These are phyloP conservation scores for Eumacrocentrus americanus DNA, from an alignment of 2,888 invertebrate genomes.

Conservation along the genomic window DNA sequence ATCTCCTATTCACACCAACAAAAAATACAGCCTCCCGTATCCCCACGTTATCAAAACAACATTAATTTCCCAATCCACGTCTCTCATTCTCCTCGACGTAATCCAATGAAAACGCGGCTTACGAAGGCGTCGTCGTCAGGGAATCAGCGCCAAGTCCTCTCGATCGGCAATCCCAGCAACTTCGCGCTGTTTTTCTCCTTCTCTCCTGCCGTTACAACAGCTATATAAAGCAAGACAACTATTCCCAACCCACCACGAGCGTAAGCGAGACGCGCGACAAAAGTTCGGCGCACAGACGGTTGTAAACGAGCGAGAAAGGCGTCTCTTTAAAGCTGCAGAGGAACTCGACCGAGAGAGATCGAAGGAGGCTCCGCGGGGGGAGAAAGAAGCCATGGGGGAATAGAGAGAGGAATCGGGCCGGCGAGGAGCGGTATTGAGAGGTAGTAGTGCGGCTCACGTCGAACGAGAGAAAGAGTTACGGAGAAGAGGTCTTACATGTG, in stretches of 20 bases:
- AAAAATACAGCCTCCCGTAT: too few species aligned
- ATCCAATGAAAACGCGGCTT: neutral
- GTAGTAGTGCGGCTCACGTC: slow-evolving; percentile 13
- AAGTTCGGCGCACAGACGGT: too few species aligned
- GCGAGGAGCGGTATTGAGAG: slow-evolving; percentile 25
- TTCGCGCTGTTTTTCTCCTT: too few species aligned
- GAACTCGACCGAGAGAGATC: slow-evolving; percentile 18
- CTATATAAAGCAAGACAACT: too few species aligned
- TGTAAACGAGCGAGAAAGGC: too few species aligned
- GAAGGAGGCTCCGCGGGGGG: slow-evolving; percentile 1
- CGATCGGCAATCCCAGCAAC: neutral
- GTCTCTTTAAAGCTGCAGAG: too few species aligned
- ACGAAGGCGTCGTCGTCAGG: neutral
- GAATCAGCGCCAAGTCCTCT: neutral
- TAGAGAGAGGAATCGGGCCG: slow-evolving; percentile 30
- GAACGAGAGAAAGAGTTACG: slow-evolving; percentile 10
- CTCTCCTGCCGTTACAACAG: too few species aligned
- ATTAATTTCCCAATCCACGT: neutral
- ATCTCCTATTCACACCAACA: too few species aligned
- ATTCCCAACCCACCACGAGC: too few species aligned
- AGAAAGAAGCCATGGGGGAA: slow-evolving; percentile 22
- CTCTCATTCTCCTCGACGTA: too few species aligned
- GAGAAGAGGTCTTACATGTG: slow-evolving; percentile 24
- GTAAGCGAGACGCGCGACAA: too few species aligned
- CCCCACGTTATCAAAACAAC: neutral